Percentiles rank a stretch among this genome's conserved stretches.
These are phyloP conservation scores for Acromyrmex heyeri DNA, from an alignment of 1,140 invertebrate species.

Conservation along the genomic window DNA sequence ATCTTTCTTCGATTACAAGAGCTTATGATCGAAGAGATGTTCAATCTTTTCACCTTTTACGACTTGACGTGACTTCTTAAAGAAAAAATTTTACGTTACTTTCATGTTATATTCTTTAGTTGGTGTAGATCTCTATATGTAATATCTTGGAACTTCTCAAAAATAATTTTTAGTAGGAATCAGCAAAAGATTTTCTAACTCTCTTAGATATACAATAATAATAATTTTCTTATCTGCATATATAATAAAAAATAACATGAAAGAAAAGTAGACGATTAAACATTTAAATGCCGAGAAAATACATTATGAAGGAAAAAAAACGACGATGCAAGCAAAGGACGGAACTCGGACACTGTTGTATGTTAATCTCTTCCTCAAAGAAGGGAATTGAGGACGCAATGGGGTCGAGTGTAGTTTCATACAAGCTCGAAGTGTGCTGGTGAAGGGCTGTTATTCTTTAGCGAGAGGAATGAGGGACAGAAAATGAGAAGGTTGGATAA, in stretches of 20 bases:
- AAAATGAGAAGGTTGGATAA: conserved; percentile 48
- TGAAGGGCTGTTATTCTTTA: conserved; percentile 70
- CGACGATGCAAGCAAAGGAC: neutral
- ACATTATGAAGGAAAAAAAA: neutral
- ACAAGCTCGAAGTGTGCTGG: conserved; percentile 60
- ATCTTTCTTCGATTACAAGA: conserved; percentile 28
- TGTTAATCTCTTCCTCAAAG: conserved; percentile 71
- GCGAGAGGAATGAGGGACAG: conserved; percentile 41
- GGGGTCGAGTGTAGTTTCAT: conserved; percentile 73
- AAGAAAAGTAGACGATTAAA: conserved; percentile 4
- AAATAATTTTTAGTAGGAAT: neutral
- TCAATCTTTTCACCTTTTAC: conserved; percentile 13
- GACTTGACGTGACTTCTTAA: conserved; percentile 5
- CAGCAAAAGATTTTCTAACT: neutral
- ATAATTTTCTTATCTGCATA: neutral
- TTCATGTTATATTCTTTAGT: neutral
- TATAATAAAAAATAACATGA: neutral
- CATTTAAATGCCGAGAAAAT: neutral
- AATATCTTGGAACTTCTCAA: neutral
- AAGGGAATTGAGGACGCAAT: conserved; percentile 57
- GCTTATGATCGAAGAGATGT: neutral
- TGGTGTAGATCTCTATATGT: neutral
- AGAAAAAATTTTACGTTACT: neutral
- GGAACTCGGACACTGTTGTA: conserved; percentile 6
- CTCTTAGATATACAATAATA: neutral